Percentiles rank a stretch among this genome's conserved stretches.
Evolutionary conservation across 2,113 vertebrate genomes (phyloP).

Genomic region (Canis aureus): DNA sequence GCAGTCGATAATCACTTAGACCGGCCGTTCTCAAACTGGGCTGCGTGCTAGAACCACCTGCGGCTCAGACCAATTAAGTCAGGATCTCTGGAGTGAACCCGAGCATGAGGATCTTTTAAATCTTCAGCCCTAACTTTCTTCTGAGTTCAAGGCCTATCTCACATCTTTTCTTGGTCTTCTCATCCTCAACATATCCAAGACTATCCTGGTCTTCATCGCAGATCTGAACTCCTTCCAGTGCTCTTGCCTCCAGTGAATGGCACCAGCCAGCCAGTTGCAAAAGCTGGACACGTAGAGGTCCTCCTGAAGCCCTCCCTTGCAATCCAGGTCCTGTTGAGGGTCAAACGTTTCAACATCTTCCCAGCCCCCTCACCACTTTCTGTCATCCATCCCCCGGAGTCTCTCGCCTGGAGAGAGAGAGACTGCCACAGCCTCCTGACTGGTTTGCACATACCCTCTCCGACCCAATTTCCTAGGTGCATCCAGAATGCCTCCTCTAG

Average conservation of each 20-base stretch:
- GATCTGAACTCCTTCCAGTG: background rate
- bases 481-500: background rate
- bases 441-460: background rate
- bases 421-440: background rate
- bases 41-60: background rate
- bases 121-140: background rate
- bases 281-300: background rate
- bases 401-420: background rate
- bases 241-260: background rate
- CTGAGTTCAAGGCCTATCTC: background rate
- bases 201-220: background rate
- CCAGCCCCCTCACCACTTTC: background rate
- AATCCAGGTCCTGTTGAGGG: background rate
- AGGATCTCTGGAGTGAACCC: background rate
- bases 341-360: background rate
- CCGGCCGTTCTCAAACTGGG: background rate
- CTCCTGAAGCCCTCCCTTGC: background rate
- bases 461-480: background rate
- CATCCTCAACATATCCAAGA: background rate
- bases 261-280: background rate
- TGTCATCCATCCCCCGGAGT: background rate
- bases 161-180: background rate
- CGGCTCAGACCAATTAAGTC: background rate
- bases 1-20: background rate
- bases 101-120: background rate